These are phyloP conservation scores for Megaceryle maxima DNA, from an alignment of 2,113 vertebrate genomes.

Conservation along the genomic window DNA sequence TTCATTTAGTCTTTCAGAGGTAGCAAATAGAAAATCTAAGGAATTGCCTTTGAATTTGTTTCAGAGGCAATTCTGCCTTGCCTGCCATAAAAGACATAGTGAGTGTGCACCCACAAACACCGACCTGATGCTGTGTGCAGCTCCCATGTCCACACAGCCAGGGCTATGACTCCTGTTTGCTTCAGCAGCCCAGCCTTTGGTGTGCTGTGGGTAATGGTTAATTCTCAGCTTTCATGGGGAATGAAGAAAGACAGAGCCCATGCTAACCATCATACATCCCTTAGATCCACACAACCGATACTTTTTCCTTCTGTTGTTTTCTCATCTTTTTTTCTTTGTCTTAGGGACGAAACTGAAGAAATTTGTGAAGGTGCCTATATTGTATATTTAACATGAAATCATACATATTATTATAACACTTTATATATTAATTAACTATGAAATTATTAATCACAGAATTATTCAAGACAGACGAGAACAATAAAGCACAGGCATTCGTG, in stretches of 20 bases:
- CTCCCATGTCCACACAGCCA: rapidly evolving
- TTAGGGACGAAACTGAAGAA: not conserved
- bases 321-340: not conserved
- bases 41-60: not conserved
- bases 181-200: not conserved
- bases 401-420: not conserved
- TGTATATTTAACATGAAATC: not conserved
- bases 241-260: not conserved
- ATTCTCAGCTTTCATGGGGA: not conserved
- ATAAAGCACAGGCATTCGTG: not conserved
- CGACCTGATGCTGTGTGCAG: rapidly evolving
- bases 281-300: not conserved
- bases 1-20: not conserved
- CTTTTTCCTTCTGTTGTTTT: not conserved
- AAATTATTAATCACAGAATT: not conserved
- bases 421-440: not conserved
- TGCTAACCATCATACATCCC: rapidly evolving
- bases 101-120: not conserved
- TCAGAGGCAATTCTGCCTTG: not conserved
- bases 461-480: not conserved
- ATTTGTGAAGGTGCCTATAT: not conserved
- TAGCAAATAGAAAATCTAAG: not conserved
- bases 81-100: not conserved
- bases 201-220: not conserved
- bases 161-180: not conserved